Evolutionary conservation across 2,113 vertebrate genomes (phyloP).

Genomic region (Nyctereutes procyonoides): DNA sequence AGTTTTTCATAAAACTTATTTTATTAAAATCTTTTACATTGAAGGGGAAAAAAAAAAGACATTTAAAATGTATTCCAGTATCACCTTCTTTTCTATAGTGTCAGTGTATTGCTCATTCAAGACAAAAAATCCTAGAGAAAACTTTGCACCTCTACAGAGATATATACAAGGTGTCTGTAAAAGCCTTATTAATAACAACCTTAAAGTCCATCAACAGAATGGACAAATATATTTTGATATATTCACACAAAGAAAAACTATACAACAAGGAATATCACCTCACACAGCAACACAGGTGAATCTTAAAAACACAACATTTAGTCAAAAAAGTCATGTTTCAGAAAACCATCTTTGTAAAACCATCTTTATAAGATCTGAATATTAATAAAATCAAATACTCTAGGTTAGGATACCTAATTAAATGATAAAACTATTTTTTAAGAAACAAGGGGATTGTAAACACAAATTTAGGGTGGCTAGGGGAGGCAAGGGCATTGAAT

Average conservation of each 20-base stretch:
- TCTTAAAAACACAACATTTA: background rate
- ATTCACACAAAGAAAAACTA: background rate
- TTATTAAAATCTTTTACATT: background rate
- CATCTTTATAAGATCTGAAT: background rate
- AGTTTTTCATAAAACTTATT: background rate
- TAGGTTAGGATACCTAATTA: background rate
- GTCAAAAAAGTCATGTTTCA: background rate
- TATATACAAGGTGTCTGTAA: background rate
- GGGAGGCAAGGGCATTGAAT: background rate
- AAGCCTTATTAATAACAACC: background rate
- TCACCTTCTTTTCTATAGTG: background rate
- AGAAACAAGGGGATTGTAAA: background rate
- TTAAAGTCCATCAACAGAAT: background rate
- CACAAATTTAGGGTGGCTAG: background rate
- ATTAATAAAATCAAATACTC: background rate
- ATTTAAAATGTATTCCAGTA: background rate
- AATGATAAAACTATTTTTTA: background rate
- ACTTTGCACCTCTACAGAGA: background rate
- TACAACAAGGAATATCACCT: background rate
- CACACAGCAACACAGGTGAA: background rate
- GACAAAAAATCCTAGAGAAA: background rate
- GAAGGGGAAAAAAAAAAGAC: background rate
- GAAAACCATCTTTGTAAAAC: background rate
- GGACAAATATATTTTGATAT: background rate
- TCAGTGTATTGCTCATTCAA: background rate